Conservation (phyloP, 2,113 vertebrate genomes). For the Myotis brandtii region DNA sequence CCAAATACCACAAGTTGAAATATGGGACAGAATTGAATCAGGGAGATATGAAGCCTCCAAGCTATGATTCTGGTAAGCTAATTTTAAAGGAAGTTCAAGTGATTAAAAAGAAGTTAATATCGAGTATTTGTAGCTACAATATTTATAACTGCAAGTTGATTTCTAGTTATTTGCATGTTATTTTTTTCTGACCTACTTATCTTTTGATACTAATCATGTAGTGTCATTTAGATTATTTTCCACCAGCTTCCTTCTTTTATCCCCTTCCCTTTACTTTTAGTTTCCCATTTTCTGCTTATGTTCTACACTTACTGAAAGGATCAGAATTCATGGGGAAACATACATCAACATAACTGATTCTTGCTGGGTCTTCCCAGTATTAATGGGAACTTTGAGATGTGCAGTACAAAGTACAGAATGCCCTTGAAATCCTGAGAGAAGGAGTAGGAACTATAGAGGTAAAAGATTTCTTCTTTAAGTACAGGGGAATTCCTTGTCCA, state of each 20-base stretch:
- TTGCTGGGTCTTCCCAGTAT: not conserved
- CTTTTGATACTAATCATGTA: slow-evolving; percentile 21
- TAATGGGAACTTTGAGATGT: slow-evolving; percentile 31
- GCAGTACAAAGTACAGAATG: not conserved
- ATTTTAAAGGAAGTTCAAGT: slow-evolving; percentile 69
- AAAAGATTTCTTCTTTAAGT: slow-evolving; percentile 8
- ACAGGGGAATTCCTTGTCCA: not conserved
- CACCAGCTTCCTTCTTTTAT: slow-evolving; percentile 17
- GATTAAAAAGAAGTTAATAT: slow-evolving; percentile 59
- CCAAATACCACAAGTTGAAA: slow-evolving; percentile 99
- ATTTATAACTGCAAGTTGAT: slow-evolving; percentile 52
- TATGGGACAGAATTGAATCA: slow-evolving; percentile 99
- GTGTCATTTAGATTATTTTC: slow-evolving; percentile 34
- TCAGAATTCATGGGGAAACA: slow-evolving; percentile 40
- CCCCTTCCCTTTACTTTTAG: not conserved
- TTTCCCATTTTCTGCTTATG: slow-evolving; percentile 45
- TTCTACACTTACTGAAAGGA: slow-evolving; percentile 34
- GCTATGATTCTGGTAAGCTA: slow-evolving; percentile 97
- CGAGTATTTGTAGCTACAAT: slow-evolving; percentile 51
- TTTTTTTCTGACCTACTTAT: slow-evolving; percentile 48
- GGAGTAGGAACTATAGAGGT: not conserved
- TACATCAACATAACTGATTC: not conserved
- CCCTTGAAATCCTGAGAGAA: slow-evolving; percentile 32
- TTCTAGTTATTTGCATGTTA: slow-evolving; percentile 45
- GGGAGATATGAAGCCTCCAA: slow-evolving; percentile 98